Evolutionary conservation across 2,113 vertebrate species (phyloP), one percentile per base, ranked within the genome.

Genomic region (Lipotes vexillifer): DNA sequence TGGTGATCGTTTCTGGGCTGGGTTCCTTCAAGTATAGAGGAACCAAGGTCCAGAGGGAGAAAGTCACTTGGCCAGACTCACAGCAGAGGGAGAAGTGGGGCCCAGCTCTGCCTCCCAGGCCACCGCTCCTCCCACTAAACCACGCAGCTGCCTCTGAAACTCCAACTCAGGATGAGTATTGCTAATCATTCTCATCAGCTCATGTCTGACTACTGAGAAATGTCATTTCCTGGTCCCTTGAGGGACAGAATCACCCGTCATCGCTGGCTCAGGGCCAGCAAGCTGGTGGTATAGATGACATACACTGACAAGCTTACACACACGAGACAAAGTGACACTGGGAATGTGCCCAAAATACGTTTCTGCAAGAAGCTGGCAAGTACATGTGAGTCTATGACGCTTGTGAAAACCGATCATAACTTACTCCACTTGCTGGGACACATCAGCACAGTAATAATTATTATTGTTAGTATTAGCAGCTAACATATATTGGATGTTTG

Each of bases 151-250:
- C 44, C 31, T 88, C n/a, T 18, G 75, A 77, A 59, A 82, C 0
- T 72, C 61, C 4, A 8, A 74, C 29, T 92, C 29, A 29, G 77
- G 29, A 21, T 55, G 25, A 12, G 3, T 6, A 8, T 3, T 11
- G 65, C 69, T 72, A 68, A n/a, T 80, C 6, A 52, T 69, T 90
- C 36, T 31, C 13, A 95, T 77, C 68, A 52, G 87, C 18, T 4
- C 33, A 33, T 78, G 27, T 96, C 75, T 82, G 25, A 44, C 49
- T 52, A 25, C 69, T 84, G 38, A 96, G 65, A 59, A 88, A 88
- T 61, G 52, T 41, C 83, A 71, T n/a, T 75, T 92, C 57, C 75
- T 17, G 41, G 31, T 49, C 49, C 71, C n/a, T 9, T 7, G 74
- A 71, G 84, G 87, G 87, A 65, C 55, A 21, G 65, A 78, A 31